Conservation (phyloP, 2,888 invertebrate species). For the Volucella inflata region DNA sequence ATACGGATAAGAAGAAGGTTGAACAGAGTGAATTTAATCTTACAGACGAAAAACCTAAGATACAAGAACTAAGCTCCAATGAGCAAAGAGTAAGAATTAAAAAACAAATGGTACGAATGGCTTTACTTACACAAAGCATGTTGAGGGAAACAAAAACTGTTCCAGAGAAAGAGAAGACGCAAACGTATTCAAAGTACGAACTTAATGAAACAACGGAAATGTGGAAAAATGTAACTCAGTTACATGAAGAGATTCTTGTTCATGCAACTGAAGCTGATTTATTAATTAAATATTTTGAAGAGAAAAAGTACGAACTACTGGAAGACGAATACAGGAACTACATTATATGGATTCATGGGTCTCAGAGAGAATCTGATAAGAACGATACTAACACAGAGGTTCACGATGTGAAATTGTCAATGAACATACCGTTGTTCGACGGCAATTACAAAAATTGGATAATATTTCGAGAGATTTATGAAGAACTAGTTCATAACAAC, state of each 20-base stretch:
- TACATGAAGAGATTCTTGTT: slow-evolving; percentile 7
- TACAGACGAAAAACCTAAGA: neutral
- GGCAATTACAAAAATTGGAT: neutral
- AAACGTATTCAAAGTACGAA: neutral
- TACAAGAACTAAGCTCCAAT: neutral
- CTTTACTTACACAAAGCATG: slow-evolving; percentile 1
- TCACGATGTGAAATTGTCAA: too few relatives aligned
- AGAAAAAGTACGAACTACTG: too few relatives aligned
- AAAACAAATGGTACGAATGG: neutral
- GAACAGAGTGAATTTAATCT: too few relatives aligned
- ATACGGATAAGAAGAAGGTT: too few relatives aligned
- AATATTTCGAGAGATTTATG: slow-evolving; percentile 4
- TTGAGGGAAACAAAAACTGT: neutral
- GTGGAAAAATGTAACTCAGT: too few relatives aligned
- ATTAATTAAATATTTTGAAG: too few relatives aligned
- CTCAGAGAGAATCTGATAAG: too few relatives aligned
- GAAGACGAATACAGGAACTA: neutral
- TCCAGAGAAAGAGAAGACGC: neutral
- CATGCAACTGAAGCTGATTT: neutral
- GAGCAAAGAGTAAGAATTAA: neutral
- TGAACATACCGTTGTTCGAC: too few relatives aligned
- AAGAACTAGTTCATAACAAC: neutral
- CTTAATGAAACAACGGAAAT: neutral
- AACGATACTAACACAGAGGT: too few relatives aligned
- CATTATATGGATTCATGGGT: too few relatives aligned